Evolutionary conservation across 2,888 invertebrate species (phyloP), one percentile per base, ranked within the genome.

Genomic region (Anaspis maculata): DNA sequence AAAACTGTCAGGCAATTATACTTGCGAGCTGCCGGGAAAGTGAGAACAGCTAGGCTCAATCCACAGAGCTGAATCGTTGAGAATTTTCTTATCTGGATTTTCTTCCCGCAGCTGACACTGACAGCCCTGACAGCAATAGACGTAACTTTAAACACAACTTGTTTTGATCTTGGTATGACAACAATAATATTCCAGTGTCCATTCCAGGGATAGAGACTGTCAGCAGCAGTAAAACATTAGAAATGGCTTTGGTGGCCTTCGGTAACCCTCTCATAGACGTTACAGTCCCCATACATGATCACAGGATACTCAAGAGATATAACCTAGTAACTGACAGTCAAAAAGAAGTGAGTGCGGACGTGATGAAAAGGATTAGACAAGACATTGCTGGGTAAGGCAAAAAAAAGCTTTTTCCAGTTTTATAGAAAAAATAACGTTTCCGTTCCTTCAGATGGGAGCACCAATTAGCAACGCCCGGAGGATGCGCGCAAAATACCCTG

Each of bases 401-500:
- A n/a, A n/a, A n/a, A n/a, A n/a, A n/a, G n/a, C n/a, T n/a, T n/a
- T n/a, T n/a, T n/a, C 15, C 12, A 28, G 11, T 10, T 29, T 27
- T 11, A n/a, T n/a, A n/a, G n/a, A n/a, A n/a, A 14, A 19, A 31
- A 13, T 26, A 29, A 33, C 22, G 25, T 19, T 19, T n/a, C 29
- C 63, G 62, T 3, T 54, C 44, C n/a, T n/a, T n/a, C n/a, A n/a
- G n/a, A n/a, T 28, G 39, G 51, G 6, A 40, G 48, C 15, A 39
- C 48, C 19, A 39, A n/a, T n/a, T n/a, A n/a, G n/a, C n/a, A n/a
- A n/a, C n/a, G n/a, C 48, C 63, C 7, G 73, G 73, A 4, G 73
- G 73, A 2, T 67, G 69, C 14, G 66, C 67, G 6, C 64, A 72
- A 41, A 73, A 73, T 48, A 68, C 72, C 0, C 48, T 66, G 3